Conservation (phyloP, 1,140 invertebrate genomes). For the Eumeta japonica region DNA sequence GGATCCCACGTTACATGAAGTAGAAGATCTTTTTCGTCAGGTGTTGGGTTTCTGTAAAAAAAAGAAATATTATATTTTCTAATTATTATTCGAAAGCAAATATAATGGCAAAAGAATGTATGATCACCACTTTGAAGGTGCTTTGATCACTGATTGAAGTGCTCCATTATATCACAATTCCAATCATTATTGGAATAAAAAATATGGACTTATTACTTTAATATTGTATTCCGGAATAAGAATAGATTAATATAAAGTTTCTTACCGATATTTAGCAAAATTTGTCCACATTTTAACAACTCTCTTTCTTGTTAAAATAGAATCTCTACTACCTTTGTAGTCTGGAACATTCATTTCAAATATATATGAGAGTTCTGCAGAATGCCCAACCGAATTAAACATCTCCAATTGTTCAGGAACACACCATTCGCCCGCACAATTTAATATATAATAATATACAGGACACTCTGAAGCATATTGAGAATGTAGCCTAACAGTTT, state of each 20-base stretch:
- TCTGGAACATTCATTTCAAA: conserved; percentile 25
- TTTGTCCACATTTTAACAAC: conserved; percentile 48
- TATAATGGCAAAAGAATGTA: not conserved
- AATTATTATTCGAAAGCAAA: not conserved
- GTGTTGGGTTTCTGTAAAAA: conserved; percentile 37
- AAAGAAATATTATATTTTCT: not conserved
- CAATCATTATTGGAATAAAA: too few species aligned
- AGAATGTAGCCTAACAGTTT: conserved; percentile 30
- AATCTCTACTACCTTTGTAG: conserved; percentile 33
- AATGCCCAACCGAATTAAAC: conserved; percentile 30
- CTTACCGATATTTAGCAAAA: conserved; percentile 48
- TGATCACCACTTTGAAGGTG: too few species aligned
- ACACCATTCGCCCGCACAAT: conserved; percentile 34
- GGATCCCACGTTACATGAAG: conserved; percentile 43
- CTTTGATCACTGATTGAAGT: not conserved
- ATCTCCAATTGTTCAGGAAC: conserved; percentile 25
- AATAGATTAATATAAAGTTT: too few species aligned
- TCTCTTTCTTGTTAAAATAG: conserved; percentile 30
- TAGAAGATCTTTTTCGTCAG: conserved; percentile 30
- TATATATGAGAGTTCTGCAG: conserved; percentile 32
- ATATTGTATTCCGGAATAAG: not conserved
- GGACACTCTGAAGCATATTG: conserved; percentile 26
- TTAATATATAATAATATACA: conserved; percentile 41
- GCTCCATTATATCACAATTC: too few species aligned
- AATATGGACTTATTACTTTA: conserved; percentile 1